These are phyloP conservation scores for Agrochola lota DNA, from an alignment of 2,888 invertebrate genomes.

Conservation along the genomic window DNA sequence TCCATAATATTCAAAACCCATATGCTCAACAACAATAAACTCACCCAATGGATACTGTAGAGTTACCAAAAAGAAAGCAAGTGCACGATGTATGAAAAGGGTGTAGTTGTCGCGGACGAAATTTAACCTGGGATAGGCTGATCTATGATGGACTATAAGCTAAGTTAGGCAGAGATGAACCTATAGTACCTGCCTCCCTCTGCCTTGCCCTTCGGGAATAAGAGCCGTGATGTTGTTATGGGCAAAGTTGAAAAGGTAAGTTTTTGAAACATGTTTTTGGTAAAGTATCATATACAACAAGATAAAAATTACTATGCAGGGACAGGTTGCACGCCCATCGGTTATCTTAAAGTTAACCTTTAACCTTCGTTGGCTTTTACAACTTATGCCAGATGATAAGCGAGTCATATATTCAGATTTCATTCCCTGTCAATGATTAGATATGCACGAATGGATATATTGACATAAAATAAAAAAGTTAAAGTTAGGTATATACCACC, in stretches of 20 bases:
- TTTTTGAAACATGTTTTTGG: not conserved
- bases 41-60: too few relatives aligned
- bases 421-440: constrained; percentile 52
- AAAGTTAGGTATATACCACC: not conserved
- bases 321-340: constrained; percentile 37
- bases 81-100: not conserved
- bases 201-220: too few relatives aligned
- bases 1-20: too few relatives aligned
- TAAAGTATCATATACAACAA: constrained; percentile 1
- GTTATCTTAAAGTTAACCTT: constrained; percentile 53
- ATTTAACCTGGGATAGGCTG: not conserved
- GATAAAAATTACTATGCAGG: constrained; percentile 32
- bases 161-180: not conserved
- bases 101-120: not conserved
- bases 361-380: constrained; percentile 49
- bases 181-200: too few relatives aligned
- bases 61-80: not conserved
- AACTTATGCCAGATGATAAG: constrained; percentile 43
- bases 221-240: too few relatives aligned
- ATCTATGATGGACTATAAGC: not conserved
- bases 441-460: constrained; percentile 26
- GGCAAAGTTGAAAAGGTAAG: not conserved
- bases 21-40: not conserved
- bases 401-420: constrained; percentile 53
- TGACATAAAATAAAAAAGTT: constrained; percentile 22